Evolutionary conservation across 2,888 invertebrate genomes (phyloP).

Genomic region (Parthenolecanium corni): DNA sequence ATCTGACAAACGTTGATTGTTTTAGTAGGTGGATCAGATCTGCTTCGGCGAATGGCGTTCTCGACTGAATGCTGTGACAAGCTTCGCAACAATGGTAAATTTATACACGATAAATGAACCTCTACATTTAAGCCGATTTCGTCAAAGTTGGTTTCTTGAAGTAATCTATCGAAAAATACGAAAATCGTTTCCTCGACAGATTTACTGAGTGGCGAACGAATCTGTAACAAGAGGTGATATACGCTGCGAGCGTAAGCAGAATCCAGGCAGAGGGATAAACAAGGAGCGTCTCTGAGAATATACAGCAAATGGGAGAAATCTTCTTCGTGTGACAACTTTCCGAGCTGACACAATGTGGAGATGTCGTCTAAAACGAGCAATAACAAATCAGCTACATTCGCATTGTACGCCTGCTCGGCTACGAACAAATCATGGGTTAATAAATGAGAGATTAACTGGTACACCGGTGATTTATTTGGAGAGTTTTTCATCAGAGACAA

Average conservation of each 20-base stretch:
- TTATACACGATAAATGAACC: background rate
- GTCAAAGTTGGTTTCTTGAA: background rate
- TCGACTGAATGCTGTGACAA: background rate
- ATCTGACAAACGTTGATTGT: background rate
- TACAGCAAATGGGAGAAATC: conserved; percentile 4
- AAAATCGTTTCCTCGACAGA: background rate
- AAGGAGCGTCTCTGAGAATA: background rate
- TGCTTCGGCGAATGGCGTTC: background rate
- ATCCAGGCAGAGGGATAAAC: background rate
- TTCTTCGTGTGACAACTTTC: conserved; percentile 3
- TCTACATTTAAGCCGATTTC: background rate
- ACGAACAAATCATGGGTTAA: background rate
- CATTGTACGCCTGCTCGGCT: background rate
- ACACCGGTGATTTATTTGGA: background rate
- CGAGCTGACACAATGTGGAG: background rate
- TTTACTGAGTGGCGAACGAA: background rate
- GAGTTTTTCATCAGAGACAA: background rate
- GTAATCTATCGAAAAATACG: conserved; percentile 5
- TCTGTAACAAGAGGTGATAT: conserved; percentile 6
- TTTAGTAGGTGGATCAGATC: background rate
- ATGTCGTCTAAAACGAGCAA: conserved; percentile 8
- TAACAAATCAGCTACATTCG: background rate
- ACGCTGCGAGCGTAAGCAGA: background rate
- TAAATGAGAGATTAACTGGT: background rate
- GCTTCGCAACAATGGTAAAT: background rate